Percentiles rank a stretch among this genome's conserved stretches.
Conservation (phyloP, 2,888 invertebrate genomes). For the Drosophila colorata region DNA sequence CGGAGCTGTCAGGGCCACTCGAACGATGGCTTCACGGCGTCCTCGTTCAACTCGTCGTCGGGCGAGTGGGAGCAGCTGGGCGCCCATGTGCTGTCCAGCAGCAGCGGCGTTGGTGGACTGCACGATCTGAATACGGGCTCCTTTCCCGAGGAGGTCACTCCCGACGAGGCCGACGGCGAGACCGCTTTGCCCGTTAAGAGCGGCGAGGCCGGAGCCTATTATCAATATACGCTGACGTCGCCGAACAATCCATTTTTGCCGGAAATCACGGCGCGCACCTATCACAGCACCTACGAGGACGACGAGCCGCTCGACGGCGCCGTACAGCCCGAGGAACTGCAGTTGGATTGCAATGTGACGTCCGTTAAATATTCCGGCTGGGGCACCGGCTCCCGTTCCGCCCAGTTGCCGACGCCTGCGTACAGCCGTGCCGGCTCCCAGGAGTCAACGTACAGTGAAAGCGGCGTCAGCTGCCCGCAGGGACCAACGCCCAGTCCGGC, state of each 20-base stretch:
- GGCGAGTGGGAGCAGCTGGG: constrained; percentile 82
- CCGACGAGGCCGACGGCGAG: constrained; percentile 50
- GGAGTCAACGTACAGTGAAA: constrained; percentile 79
- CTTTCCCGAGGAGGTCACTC: constrained; percentile 62
- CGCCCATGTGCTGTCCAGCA: constrained; percentile 46
- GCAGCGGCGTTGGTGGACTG: constrained; percentile 39
- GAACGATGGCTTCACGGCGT: constrained; percentile 82
- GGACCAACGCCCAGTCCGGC: constrained; percentile 73
- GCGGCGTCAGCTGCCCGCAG: constrained; percentile 57
- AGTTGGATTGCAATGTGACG: constrained; percentile 76
- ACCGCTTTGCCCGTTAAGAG: constrained; percentile 53
- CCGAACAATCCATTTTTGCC: constrained; percentile 85
- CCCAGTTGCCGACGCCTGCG: constrained; percentile 75
- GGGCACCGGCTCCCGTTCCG: constrained; percentile 64
- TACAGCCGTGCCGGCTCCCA: constrained; percentile 82
- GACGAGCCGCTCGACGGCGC: constrained; percentile 41
- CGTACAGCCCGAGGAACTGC: constrained; percentile 58
- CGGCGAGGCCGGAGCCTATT: constrained; percentile 72
- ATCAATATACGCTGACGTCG: constrained; percentile 83
- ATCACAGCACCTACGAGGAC: constrained; percentile 81
- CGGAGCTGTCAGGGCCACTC: constrained; percentile 81
- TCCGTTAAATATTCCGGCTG: constrained; percentile 67
- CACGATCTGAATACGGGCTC: constrained; percentile 64
- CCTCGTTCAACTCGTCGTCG: constrained; percentile 82
- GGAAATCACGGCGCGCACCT: constrained; percentile 84